Evolutionary conservation across 2,113 vertebrate species (phyloP).

Genomic region (Cricetomys ansorgei): DNA sequence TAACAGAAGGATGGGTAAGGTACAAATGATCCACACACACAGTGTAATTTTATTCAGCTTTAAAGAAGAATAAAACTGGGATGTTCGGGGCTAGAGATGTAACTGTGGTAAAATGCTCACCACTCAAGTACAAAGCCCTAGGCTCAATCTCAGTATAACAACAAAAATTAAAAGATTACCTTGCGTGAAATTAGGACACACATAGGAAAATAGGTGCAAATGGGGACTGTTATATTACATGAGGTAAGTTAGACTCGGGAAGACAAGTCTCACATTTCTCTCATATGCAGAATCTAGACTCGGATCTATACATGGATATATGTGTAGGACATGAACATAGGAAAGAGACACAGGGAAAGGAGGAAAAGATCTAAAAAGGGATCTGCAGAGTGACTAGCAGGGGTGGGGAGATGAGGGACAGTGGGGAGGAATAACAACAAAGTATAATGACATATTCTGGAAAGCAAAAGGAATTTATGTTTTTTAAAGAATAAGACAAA

Average conservation of each 20-base stretch:
- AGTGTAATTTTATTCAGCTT: neutral
- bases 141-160: neutral
- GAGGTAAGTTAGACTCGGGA: neutral
- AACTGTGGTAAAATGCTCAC: neutral
- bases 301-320: neutral
- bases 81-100: neutral
- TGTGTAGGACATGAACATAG: neutral
- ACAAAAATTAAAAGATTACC: neutral
- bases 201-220: neutral
- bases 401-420: too few species aligned
- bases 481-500: conserved; percentile 4
- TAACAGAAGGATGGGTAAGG: neutral
- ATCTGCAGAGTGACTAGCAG: neutral
- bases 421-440: neutral
- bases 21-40: neutral
- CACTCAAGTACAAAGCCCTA: neutral
- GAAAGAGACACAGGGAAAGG: too few species aligned
- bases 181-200: neutral
- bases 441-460: neutral
- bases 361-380: neutral
- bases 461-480: neutral
- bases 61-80: neutral
- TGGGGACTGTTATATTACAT: too few species aligned
- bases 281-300: neutral
- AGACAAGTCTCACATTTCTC: neutral